Base-by-base conservation (phyloP, 2,797 vertebrate species). In the Tokudaia muenninki region DNA sequence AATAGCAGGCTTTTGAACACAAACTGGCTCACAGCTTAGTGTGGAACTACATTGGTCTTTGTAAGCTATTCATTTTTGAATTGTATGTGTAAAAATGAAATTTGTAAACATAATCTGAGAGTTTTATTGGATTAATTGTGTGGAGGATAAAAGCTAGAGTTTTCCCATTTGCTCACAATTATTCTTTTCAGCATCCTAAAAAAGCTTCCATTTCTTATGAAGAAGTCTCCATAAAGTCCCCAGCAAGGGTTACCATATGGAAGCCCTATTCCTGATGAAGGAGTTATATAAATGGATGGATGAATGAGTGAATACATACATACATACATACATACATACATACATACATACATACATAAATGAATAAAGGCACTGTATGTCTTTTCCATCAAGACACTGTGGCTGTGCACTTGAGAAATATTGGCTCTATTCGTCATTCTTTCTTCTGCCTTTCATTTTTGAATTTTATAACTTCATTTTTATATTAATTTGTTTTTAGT, bases 61-160 rank as follows among this genome's bases (percentile, higher is more conserved):
- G 19, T 70, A 63, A 94, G 22, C 41, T 77, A 44, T 47, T n/a
- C 2, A 87, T 52, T 78, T 93, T 74, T 13, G 5, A 92, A 31
- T 50, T 34, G 13, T 8, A 96, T 90, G 74, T 52, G 63, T 63
- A 81, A 96, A 93, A 95, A 93, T 87, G 93, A 94, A 94, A 93
- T 80, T 96, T 74, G 80, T 19, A 82, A 50, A 70, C 94, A 94
- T 37, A 17, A 24, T 61, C 44, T 12, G 79, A 87, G 89, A 91
- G 4, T 77, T 37, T 52, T 29, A 65, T 50, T 79, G 31, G 14
- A 24, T 34, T 63, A 79, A 65, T 29, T 65, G 84, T 70, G 41
- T 87, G 8, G 17, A 70, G 4, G 22, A 90, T 4, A 7, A 75
- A 90, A 96, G 63, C 8, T 34, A 59, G 19, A 84, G 19, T 93